phyloP scores from a whole-genome alignment of 2,113 vertebrate species.

The Cavia porcellus region DNA sequence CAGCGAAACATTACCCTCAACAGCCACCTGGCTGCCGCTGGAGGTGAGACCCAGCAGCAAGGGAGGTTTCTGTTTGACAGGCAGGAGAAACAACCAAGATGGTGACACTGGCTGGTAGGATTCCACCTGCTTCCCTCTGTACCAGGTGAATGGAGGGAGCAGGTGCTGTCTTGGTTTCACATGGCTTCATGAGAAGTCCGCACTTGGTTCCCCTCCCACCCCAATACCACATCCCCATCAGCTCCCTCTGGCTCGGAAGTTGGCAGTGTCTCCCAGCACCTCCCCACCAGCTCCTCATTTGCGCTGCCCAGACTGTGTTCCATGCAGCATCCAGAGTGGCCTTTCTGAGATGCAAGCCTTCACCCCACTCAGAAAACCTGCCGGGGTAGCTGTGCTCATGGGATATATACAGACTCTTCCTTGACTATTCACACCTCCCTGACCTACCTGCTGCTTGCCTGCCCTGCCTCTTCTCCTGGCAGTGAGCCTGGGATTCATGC shows the following conservation, averaged over 20 bases:
- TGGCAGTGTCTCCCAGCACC: accelerated
- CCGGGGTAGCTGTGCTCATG: not conserved
- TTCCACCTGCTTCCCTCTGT: not conserved
- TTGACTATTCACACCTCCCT: not conserved
- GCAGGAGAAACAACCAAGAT: not conserved
- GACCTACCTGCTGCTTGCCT: not conserved
- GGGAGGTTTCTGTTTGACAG: not conserved
- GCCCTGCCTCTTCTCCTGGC: not conserved
- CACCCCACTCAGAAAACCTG: not conserved
- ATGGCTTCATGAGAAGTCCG: accelerated
- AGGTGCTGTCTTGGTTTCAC: too few relatives aligned
- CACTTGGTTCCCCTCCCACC: not conserved
- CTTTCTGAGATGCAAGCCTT: not conserved
- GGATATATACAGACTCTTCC: not conserved
- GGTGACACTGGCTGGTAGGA: accelerated
- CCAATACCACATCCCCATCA: accelerated
- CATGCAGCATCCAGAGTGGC: too few relatives aligned
- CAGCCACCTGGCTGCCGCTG: slow-evolving; percentile 85
- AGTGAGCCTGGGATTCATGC: too few relatives aligned
- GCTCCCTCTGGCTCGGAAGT: not conserved
- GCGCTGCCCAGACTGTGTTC: not conserved
- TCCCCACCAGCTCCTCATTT: not conserved
- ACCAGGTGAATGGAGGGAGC: not conserved
- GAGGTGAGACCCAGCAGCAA: slow-evolving; percentile 86
- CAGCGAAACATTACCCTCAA: slow-evolving; percentile 92